Evolutionary conservation across 2,113 vertebrate species (phyloP).

Genomic region (Illadopsis cleaveri): DNA sequence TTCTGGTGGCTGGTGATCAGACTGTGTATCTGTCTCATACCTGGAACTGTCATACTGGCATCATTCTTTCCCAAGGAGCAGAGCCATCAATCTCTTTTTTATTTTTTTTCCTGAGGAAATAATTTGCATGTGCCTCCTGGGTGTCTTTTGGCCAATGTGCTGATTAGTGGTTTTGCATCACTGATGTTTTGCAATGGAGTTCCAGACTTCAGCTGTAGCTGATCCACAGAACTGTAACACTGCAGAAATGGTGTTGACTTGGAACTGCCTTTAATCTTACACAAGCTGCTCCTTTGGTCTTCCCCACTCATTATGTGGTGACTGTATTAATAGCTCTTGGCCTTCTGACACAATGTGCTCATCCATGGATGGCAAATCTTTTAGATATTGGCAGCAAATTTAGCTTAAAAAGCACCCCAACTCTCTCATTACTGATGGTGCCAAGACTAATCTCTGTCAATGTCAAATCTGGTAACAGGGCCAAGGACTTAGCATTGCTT

Average conservation of each 20-base stretch:
- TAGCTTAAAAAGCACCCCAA: constrained; percentile 59
- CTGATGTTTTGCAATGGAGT: background rate
- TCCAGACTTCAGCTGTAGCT: background rate
- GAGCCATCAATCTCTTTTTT: background rate
- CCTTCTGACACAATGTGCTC: constrained; percentile 35
- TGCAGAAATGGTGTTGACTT: constrained; percentile 5
- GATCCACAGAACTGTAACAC: background rate
- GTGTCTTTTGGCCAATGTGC: background rate
- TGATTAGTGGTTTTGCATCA: background rate
- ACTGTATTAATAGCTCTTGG: constrained; percentile 50
- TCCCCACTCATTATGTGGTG: constrained; percentile 11
- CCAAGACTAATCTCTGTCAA: constrained; percentile 62
- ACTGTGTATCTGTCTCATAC: background rate
- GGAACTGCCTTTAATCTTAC: constrained; percentile 10
- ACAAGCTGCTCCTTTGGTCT: constrained; percentile 34
- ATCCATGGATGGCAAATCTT: constrained; percentile 43
- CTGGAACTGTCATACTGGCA: background rate
- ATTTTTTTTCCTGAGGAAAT: background rate
- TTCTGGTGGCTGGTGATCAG: background rate
- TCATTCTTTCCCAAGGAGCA: background rate
- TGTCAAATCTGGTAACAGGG: constrained; percentile 31
- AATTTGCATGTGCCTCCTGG: background rate
- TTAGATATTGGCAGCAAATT: constrained; percentile 60
- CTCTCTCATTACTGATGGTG: constrained; percentile 42
- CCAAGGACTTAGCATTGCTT: constrained; percentile 32